Conservation (phyloP, 2,888 invertebrate genomes). For the Lithophane socia region DNA sequence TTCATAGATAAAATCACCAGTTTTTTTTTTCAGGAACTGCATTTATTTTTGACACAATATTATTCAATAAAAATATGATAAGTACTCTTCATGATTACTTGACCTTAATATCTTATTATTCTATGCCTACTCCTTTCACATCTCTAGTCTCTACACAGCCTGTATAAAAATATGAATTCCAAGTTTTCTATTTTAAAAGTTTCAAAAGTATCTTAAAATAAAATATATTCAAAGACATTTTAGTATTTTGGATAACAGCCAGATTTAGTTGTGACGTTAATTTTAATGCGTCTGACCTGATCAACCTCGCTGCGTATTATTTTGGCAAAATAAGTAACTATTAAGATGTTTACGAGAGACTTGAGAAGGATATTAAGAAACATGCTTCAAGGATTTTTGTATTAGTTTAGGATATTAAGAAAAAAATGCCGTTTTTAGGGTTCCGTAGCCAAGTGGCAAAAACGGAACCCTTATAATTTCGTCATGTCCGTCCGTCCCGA, state of each 20-base stretch:
- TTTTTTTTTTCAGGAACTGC: background rate
- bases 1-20: background rate
- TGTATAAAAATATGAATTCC: conserved; percentile 27
- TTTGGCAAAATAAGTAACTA: conserved; percentile 43
- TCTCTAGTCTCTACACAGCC: background rate
- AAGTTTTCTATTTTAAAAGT: conserved; percentile 40
- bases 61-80: background rate
- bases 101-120: background rate
- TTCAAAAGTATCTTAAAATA: conserved; percentile 44
- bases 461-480: background rate
- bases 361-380: conserved; percentile 37
- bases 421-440: background rate
- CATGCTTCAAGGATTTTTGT: conserved; percentile 22
- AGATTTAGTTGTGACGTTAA: conserved; percentile 53
- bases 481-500: too few relatives aligned
- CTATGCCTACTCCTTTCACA: background rate
- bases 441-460: background rate
- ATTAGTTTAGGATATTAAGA: conserved; percentile 28
- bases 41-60: background rate
- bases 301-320: conserved; percentile 38
- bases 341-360: conserved; percentile 44
- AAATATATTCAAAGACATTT: conserved; percentile 58
- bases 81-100: background rate
- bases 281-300: conserved; percentile 58
- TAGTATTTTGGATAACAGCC: conserved; percentile 59